Base-by-base conservation (phyloP, 2,797 vertebrate genomes). In the Anabacerthia variegaticeps region DNA sequence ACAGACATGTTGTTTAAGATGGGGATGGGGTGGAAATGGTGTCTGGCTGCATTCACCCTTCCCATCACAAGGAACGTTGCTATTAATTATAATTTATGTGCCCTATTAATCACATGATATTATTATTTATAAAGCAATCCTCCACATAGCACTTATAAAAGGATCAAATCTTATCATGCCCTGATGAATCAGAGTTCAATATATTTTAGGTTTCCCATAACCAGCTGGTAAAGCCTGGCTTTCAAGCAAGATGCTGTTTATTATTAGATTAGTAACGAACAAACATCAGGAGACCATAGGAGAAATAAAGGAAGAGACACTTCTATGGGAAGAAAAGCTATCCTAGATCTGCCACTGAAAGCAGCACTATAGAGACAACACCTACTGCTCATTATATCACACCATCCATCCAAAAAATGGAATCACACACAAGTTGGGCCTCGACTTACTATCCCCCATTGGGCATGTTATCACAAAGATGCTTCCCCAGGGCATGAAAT, bases 41-140 rank as follows among this genome's bases (percentile, higher is more conserved):
- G 23, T 37, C 65, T 49, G 37, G 20, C 46, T 85, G 46, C 67
- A 61, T 76, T 72, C 77, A 74, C 66, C 58, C 71, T 91, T 68
- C 77, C 84, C 34, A 76, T 44, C 56, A 69, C 34, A 20, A 19
- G 52, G 73, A 84, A 85, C 32, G 52, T 49, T 76, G 58, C 68
- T 85, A 82, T 87, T 96, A 93, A 91, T 91, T 72, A 76, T 48
- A 81, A 66, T 73, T 91, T 77, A 71, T 71, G 58, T 92, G 69
- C 74, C 89, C 54, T n/a, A 61, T 72, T 88, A 92, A 80, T 89
- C 80, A 43, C 30, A 20, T 36, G 26, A 34, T 39, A 39, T 39
- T 78, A 32, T 51, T 55, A 82, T 89, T 93, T 83, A 66, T 73
- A 92, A 87, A 84, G 74, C 74, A 72, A 39, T 73, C 74, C 63